Percentiles rank a stretch among this genome's conserved stretches.
Evolutionary conservation across 2,797 vertebrate genomes (phyloP).

Genomic region (Gymnocypris eckloni): DNA sequence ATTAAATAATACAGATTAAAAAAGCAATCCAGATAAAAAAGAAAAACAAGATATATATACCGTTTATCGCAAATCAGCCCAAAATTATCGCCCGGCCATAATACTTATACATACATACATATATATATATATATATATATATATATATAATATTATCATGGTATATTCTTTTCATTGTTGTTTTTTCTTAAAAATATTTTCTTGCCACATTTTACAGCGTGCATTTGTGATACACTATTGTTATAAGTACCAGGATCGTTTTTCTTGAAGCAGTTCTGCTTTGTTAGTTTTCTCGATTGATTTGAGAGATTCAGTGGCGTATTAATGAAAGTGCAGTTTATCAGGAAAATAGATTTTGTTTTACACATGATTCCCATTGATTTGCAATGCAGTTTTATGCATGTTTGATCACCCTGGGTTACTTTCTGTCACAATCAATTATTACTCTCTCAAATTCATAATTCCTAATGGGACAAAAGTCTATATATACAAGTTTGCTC

Average conservation of each 20-base stretch:
- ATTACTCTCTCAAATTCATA: constrained; percentile 39
- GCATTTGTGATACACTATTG: not conserved
- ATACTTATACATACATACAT: no score
- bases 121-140: no score
- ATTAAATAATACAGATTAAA: no score
- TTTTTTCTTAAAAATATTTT: not conserved
- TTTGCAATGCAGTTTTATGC: constrained; percentile 50
- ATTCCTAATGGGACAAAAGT: constrained; percentile 36
- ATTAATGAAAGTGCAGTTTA: constrained; percentile 36
- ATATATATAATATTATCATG: no score
- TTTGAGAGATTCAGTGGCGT: constrained; percentile 3
- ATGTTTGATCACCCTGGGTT: constrained; percentile 57
- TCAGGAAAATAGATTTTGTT: constrained; percentile 28
- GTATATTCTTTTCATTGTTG: no score
- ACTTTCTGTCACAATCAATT: constrained; percentile 39
- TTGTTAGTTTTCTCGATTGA: constrained; percentile 41
- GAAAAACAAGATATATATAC: no score
- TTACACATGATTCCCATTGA: constrained; percentile 42
- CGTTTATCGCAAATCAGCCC: no score
- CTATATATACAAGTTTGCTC: constrained; percentile 23
- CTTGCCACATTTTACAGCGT: not conserved
- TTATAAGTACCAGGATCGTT: not conserved
- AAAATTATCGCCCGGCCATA: no score
- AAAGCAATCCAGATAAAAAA: no score
- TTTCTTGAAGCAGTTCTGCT: constrained; percentile 2